Evolutionary conservation across 2,888 invertebrate genomes (phyloP), one percentile per base, ranked within the genome.

Genomic region (Hemistola chrysoprasaria): DNA sequence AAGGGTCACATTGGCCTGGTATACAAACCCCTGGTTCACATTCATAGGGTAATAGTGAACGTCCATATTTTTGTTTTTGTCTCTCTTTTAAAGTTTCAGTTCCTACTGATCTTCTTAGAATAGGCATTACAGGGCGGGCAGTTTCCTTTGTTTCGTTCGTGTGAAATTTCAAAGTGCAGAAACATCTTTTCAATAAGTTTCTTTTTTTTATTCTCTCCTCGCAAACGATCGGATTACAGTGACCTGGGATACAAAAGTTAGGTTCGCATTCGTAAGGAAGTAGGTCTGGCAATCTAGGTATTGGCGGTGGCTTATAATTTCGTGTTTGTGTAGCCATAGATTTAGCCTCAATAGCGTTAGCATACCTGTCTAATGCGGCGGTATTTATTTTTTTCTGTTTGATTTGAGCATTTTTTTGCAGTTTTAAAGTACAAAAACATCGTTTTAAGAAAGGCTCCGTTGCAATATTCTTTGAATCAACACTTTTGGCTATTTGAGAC

Each of bases 1-100:
- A 40, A 4, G 66, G 60, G 43, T 67, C 38, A 48, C 67, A 69
- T 23, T 54, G 24, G 4, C 55, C 59, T 1, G 67, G 65, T 8
- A 57, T 37, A 31, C 67, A 67, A 25, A 62, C 32, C 5, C 55
- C 56, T 9, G 62, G 64, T 31, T 67, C 62, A 45, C 65, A 65
- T 40, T 70, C 62, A 28, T 59, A 59, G 7, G 62, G 52, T 22
- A 53, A 33, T 36, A 39, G 31, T n/a, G 24, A 35, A 20, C n/a
- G 29, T 11, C 10, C 8, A 5, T 35, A 21, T 6, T 32, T 45
- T 8, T 26, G 32, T 16, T 2, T 16, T 4, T 22, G 20, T 4
- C 8, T 33, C 7, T 6, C 7, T 8, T 20, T 44, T 8, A 11
- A 5, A 20, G 23, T 38, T 22, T 38, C 37, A 1, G 49, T 37